phyloP scores from a whole-genome alignment of 2,888 invertebrate genomes.

The Drosophila paramelanica region DNA sequence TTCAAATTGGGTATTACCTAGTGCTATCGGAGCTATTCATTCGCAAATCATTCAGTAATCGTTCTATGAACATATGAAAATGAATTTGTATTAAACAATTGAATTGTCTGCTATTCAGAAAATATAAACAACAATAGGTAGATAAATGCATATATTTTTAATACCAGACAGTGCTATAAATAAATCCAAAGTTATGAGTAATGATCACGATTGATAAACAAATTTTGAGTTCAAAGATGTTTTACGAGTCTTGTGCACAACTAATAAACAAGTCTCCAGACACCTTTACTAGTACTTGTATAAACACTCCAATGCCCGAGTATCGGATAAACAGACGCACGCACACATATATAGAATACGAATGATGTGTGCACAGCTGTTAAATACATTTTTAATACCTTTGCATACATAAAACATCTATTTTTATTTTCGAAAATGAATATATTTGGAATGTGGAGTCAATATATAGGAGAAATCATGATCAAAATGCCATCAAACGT shows the following conservation, averaged over 20 bases:
- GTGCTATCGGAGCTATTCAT: too few relatives aligned
- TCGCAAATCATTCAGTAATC: too few relatives aligned
- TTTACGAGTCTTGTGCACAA: slow-evolving; percentile 27
- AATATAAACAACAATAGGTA: neutral
- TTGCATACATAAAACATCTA: slow-evolving; percentile 2
- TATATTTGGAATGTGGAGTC: too few relatives aligned
- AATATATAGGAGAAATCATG: too few relatives aligned
- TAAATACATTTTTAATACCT: slow-evolving; percentile 34
- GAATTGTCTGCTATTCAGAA: neutral
- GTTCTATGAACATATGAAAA: neutral
- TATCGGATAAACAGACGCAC: slow-evolving; percentile 21
- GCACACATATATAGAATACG: neutral
- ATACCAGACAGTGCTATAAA: slow-evolving; percentile 1
- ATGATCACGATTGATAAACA: slow-evolving; percentile 38
- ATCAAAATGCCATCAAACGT: too few relatives aligned
- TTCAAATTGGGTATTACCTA: too few relatives aligned
- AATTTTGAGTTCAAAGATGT: slow-evolving; percentile 34
- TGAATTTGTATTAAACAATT: too few relatives aligned
- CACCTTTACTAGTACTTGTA: slow-evolving; percentile 15
- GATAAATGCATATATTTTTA: neutral
- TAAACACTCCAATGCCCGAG: slow-evolving; percentile 9
- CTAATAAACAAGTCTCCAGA: slow-evolving; percentile 39
- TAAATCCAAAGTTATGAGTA: slow-evolving; percentile 16
- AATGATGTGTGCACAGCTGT: slow-evolving; percentile 5
- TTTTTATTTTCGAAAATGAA: too few relatives aligned